Evolutionary conservation across 2,888 invertebrate species (phyloP), one percentile per base, ranked within the genome.

Genomic region (Oligia fasciuncula): DNA sequence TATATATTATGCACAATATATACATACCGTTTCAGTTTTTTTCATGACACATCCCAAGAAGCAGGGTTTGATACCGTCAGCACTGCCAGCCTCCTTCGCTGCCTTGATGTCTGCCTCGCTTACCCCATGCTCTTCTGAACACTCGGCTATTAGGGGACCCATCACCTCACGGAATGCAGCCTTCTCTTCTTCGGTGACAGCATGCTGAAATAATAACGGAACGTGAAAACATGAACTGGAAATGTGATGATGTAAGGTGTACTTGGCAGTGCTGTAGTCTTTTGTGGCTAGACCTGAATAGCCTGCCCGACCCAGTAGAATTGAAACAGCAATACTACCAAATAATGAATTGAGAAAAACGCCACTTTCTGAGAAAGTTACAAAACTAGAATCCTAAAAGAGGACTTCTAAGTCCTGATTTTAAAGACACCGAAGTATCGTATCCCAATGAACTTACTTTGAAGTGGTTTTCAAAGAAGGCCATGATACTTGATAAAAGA

Each of bases 141-240:
- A 90, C 70, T 90, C 88, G 0, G 81, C 72, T 54, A 90, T 76
- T 14, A 86, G 14, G 3, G 90, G 90, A 0, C 74, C 75, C 62
- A 88, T 70, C 0, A 66, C 71, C n/a, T 76, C 77, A 54, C 46
- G 80, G 46, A 90, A 72, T 3, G 43, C 79, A 2, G 66, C 73
- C 23, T 84, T 88, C n/a, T 90, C 91, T 70, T 85, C 87, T 29
- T 90, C 87, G 1, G 85, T 74, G 19, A 88, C 4, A 17, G 90
- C 91, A 83, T 90, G 46, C 23, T 73, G 72, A 35, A 23, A 51
- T 66, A 49, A 54, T 11, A 51, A 51, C 2, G 2, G 46, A n/a
- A 23, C 6, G 2, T 66, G 11, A 40, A 40, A 79, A 60, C n/a
- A 40, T 23, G 6, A 72, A 57, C 51, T n/a, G 1, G 5, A 65